These are phyloP conservation scores for Psilanteris sp. DNA, from an alignment of 1,140 invertebrate species.

Conservation along the genomic window DNA sequence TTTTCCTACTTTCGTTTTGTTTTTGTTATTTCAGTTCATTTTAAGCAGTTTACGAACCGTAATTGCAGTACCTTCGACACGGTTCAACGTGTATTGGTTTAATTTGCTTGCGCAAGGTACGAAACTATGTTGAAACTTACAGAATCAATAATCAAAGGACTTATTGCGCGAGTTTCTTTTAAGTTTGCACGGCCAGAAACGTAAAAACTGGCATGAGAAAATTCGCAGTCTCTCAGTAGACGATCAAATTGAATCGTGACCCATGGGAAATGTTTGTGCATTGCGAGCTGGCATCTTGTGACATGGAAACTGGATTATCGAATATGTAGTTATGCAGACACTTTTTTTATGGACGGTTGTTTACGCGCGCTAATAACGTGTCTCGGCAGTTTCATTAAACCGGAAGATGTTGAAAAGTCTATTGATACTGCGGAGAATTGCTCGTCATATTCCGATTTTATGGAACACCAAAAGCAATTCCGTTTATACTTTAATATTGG, in stretches of 20 bases:
- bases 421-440: too few species aligned
- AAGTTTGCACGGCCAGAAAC: conserved; percentile 64
- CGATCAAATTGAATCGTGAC: conserved; percentile 71
- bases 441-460: too few species aligned
- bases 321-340: conserved; percentile 41
- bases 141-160: conserved; percentile 64
- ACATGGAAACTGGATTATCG: conserved; percentile 67
- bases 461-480: too few species aligned
- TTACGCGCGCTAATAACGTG: too few species aligned
- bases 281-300: conserved; percentile 34
- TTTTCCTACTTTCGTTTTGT: conserved; percentile 7
- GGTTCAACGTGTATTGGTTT: neutral
- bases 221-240: conserved; percentile 67
- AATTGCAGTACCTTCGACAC: neutral
- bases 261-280: conserved; percentile 69
- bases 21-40: conserved; percentile 2
- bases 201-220: conserved; percentile 65
- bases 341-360: too few species aligned
- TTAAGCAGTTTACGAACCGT: neutral
- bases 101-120: neutral
- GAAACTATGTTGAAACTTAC: neutral
- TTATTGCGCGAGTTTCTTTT: conserved; percentile 67
- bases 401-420: too few species aligned
- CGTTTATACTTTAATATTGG: too few species aligned
- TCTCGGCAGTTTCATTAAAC: too few species aligned